A percentile compares a stretch with the other conserved stretches of the same genome.
Conservation (phyloP, 2,797 vertebrate genomes). For the Acestrorhynchus altus region DNA sequence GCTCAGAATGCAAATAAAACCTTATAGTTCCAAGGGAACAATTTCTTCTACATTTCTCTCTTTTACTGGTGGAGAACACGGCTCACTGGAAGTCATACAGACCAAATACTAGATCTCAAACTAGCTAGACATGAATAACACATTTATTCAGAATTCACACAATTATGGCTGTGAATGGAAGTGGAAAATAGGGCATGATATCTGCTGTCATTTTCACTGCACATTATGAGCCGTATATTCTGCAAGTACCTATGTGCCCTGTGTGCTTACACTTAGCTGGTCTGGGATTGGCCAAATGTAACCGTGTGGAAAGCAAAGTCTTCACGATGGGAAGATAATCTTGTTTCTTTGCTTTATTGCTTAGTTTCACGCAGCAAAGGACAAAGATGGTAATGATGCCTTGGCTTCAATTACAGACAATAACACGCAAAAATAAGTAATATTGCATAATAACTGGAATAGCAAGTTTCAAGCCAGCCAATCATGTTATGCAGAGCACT, state of each 20-base stretch:
- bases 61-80: no score
- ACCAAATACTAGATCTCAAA: no score
- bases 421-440: background rate
- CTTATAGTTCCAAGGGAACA: no score
- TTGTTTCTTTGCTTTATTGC: constrained; percentile 14
- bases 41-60: no score
- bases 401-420: background rate
- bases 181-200: no score
- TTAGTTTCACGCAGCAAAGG: background rate
- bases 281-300: constrained; percentile 42
- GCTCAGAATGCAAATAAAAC: no score
- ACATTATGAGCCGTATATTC: no score
- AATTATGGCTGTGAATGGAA: background rate
- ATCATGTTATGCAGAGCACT: background rate
- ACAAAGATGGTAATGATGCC: background rate
- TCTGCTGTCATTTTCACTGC: no score
- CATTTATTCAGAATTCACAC: background rate
- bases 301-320: constrained; percentile 34
- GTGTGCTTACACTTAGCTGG: constrained; percentile 2
- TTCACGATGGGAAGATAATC: constrained; percentile 53
- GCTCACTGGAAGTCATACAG: no score
- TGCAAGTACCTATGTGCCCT: background rate
- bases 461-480: background rate
- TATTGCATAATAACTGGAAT: background rate
- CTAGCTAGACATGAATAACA: background rate